Conservation (phyloP, 2,797 vertebrate species). For the Oophaga sylvatica region DNA sequence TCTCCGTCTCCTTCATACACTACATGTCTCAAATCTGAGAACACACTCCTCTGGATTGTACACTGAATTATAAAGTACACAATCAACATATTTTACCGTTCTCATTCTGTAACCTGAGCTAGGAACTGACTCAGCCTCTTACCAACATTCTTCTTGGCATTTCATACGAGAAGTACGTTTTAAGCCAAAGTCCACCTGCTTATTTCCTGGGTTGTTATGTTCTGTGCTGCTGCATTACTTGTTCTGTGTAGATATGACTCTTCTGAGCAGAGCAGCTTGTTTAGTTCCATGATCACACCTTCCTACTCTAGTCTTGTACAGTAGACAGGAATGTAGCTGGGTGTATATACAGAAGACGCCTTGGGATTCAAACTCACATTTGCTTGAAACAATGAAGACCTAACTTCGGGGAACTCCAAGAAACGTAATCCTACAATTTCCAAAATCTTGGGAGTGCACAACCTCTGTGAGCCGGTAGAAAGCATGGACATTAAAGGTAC, state of each 20-base stretch:
- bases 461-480: not conserved
- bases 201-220: constrained; percentile 65
- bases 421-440: not conserved
- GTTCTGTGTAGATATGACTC: constrained; percentile 22
- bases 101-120: constrained; percentile 67
- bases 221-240: constrained; percentile 1
- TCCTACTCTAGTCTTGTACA: not conserved
- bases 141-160: constrained; percentile 45
- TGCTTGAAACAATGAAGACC: constrained; percentile 8
- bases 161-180: not conserved
- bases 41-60: not conserved
- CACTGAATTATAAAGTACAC: constrained; percentile 37
- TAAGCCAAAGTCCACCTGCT: constrained; percentile 41
- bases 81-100: constrained; percentile 1
- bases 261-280: constrained; percentile 27
- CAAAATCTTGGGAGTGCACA: constrained; percentile 2
- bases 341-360: not conserved
- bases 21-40: not conserved
- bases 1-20: not conserved
- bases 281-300: constrained; percentile 46
- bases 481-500: constrained; percentile 67
- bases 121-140: constrained; percentile 64
- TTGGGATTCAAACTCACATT: not conserved
- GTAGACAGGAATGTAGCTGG: constrained; percentile 19
- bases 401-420: not conserved